phyloP scores from a whole-genome alignment of 2,797 vertebrate species.

The Balearica regulorum region DNA sequence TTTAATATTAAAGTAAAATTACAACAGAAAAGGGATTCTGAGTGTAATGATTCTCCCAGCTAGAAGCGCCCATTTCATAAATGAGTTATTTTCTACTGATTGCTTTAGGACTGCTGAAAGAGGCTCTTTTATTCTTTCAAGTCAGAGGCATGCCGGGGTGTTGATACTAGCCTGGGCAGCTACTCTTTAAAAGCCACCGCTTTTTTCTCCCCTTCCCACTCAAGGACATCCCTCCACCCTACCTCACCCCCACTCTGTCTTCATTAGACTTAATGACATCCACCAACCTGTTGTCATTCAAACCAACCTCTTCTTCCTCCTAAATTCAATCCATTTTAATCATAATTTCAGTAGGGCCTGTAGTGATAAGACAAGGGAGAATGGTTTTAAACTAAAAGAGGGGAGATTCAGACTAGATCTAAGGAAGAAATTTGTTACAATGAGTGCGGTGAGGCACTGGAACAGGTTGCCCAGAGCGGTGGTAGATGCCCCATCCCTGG shows the following conservation, averaged over 20 bases:
- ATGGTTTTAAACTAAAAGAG: not conserved
- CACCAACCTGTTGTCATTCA: not conserved
- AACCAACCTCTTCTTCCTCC: not conserved
- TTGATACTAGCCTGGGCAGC: too few species aligned
- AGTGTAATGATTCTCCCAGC: not conserved
- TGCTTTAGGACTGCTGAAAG: not conserved
- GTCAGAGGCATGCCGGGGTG: not conserved
- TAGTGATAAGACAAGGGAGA: accelerated
- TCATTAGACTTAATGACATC: not conserved
- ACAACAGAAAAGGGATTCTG: not conserved
- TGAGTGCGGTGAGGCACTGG: not conserved
- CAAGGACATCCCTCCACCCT: not conserved
- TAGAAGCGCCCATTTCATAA: not conserved
- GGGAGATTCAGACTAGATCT: not conserved
- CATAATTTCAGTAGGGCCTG: not conserved
- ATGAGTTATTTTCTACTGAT: not conserved
- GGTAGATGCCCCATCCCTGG: not conserved
- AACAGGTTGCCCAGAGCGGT: not conserved
- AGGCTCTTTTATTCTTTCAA: not conserved
- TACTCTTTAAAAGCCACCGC: not conserved
- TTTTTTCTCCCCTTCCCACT: not conserved
- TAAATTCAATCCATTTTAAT: not conserved
- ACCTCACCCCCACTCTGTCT: not conserved
- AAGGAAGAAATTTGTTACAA: accelerated
- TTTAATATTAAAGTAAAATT: not conserved